Evolutionary conservation across 1,140 invertebrate genomes (phyloP).

Genomic region (Venturia canescens): DNA sequence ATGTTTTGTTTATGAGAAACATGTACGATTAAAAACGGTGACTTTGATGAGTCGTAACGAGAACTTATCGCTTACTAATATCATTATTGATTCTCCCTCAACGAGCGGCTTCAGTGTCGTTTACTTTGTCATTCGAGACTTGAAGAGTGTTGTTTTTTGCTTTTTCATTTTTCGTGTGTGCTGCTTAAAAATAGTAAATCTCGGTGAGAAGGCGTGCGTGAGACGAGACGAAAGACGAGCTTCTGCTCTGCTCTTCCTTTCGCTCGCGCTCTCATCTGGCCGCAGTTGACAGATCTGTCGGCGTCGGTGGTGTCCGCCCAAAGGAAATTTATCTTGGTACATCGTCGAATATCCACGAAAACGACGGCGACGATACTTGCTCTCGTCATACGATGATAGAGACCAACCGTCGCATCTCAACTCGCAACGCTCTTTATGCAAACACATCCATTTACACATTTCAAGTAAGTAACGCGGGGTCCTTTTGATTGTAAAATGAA

Average conservation of each 20-base stretch:
- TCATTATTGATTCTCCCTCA: not conserved
- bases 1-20: too few species aligned
- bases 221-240: not conserved
- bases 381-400: constrained; percentile 44
- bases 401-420: constrained; percentile 37
- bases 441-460: not conserved
- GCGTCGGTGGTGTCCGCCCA: constrained; percentile 38
- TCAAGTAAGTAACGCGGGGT: not conserved
- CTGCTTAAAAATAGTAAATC: constrained; percentile 21
- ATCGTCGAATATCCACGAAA: constrained; percentile 34
- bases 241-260: not conserved
- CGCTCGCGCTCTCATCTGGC: not conserved
- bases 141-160: not conserved
- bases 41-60: too few species aligned
- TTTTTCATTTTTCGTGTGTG: too few species aligned
- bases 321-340: constrained; percentile 50
- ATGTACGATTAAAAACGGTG: too few species aligned
- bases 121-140: not conserved
- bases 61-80: too few species aligned
- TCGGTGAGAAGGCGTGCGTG: not conserved
- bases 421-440: constrained; percentile 1
- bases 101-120: not conserved
- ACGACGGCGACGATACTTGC: constrained; percentile 23
- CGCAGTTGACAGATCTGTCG: constrained; percentile 47
- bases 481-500: not conserved